These are phyloP conservation scores for Polyergus mexicanus DNA, from an alignment of 1,140 invertebrate species.

Conservation along the genomic window DNA sequence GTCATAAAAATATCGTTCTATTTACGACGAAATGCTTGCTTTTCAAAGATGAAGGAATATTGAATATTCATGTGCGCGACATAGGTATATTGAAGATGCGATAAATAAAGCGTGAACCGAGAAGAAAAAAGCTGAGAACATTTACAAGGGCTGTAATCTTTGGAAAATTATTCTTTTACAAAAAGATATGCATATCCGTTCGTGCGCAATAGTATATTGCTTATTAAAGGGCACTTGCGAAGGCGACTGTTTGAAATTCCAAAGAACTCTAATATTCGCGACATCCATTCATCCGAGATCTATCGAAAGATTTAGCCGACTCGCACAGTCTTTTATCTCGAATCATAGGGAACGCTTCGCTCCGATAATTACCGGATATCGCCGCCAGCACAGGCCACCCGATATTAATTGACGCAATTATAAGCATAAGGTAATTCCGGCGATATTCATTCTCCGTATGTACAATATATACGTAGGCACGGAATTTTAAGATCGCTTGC, in stretches of 20 bases:
- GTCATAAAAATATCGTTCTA: background rate
- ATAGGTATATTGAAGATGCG: background rate
- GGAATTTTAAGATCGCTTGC: conserved; percentile 43
- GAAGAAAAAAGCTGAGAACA: background rate
- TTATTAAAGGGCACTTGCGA: background rate
- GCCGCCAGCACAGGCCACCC: conserved; percentile 26
- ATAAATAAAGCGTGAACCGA: background rate
- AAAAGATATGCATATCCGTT: background rate
- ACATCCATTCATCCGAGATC: background rate
- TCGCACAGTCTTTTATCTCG: conserved; percentile 32
- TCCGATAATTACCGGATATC: conserved; percentile 57
- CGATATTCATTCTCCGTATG: conserved; percentile 38
- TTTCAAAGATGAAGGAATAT: background rate
- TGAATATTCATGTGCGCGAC: background rate
- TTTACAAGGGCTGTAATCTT: background rate
- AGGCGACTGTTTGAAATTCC: background rate
- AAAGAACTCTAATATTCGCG: background rate
- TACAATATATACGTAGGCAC: background rate
- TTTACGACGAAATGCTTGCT: background rate
- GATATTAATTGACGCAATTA: conserved; percentile 57
- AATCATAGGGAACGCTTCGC: conserved; percentile 6
- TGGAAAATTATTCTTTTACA: background rate
- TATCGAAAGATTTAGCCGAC: conserved; percentile 12
- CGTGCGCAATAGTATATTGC: background rate
- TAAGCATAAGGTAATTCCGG: conserved; percentile 50